Evolutionary conservation across 2,888 invertebrate genomes (phyloP).

Genomic region (Clostera curtula): DNA sequence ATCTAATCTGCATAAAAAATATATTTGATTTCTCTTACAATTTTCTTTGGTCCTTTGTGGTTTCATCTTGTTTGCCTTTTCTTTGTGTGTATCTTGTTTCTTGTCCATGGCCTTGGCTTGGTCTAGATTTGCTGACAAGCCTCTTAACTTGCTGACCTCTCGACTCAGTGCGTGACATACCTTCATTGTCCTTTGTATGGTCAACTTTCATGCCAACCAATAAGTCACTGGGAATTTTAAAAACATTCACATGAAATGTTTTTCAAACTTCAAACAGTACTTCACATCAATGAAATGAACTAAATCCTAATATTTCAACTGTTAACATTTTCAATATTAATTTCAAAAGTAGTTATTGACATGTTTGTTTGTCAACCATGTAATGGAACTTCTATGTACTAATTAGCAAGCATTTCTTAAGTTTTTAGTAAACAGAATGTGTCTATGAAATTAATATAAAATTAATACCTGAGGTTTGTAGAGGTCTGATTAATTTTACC

Average conservation of each 20-base stretch:
- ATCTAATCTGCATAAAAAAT: neutral
- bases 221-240: slow-evolving; percentile 73
- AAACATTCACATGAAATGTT: slow-evolving; percentile 1
- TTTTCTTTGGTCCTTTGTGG: slow-evolving; percentile 1
- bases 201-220: slow-evolving; percentile 87
- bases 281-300: neutral
- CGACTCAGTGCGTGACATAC: slow-evolving; percentile 32
- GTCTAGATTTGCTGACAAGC: slow-evolving; percentile 47
- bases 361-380: too few species aligned
- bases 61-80: slow-evolving; percentile 12
- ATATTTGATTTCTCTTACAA: slow-evolving; percentile 4
- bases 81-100: slow-evolving; percentile 36
- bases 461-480: slow-evolving; percentile 56
- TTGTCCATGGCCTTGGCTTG: slow-evolving; percentile 24
- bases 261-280: neutral
- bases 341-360: too few species aligned
- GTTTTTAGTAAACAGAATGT: too few species aligned
- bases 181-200: slow-evolving; percentile 53
- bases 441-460: too few species aligned
- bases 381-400: too few species aligned
- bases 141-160: slow-evolving; percentile 74
- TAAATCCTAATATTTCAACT: too few species aligned
- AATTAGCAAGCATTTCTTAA: too few species aligned
- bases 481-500: slow-evolving; percentile 67
- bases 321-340: too few species aligned